A percentile compares a stretch with the other conserved stretches of the same genome.
Evolutionary conservation across 1,140 invertebrate genomes (phyloP).

Genomic region (Eulimnadia texana): DNA sequence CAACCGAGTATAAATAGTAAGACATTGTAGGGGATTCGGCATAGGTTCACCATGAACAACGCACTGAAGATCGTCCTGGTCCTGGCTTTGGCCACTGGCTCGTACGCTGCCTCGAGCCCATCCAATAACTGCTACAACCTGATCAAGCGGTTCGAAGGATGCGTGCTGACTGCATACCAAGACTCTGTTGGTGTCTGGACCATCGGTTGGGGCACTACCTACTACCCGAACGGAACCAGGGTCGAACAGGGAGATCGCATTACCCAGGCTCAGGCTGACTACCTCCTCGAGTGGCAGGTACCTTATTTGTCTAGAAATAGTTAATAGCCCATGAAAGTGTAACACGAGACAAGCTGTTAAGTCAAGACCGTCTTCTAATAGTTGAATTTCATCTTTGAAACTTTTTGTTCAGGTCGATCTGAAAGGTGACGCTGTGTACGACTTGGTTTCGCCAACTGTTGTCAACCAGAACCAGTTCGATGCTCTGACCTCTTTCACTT

Average conservation of each 20-base stretch:
- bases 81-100: neutral
- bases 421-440: neutral
- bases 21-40: neutral
- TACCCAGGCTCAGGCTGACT: conserved; percentile 1
- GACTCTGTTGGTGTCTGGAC: conserved; percentile 4
- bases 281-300: conserved; percentile 1
- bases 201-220: conserved; percentile 1
- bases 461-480: conserved; percentile 2
- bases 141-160: conserved; percentile 8
- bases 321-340: too few species aligned
- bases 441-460: neutral
- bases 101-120: neutral
- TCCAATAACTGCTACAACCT: conserved; percentile 2
- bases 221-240: neutral
- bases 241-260: conserved; percentile 5
- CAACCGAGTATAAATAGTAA: neutral
- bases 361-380: too few species aligned
- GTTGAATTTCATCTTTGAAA: neutral
- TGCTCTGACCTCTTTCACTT: neutral
- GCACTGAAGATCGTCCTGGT: too few species aligned
- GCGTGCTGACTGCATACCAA: neutral
- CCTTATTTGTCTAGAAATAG: too few species aligned
- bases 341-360: too few species aligned
- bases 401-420: neutral
- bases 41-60: too few species aligned